Evolutionary conservation across 2,888 invertebrate genomes (phyloP).

Genomic region (Caenorhabditis panamensis): DNA sequence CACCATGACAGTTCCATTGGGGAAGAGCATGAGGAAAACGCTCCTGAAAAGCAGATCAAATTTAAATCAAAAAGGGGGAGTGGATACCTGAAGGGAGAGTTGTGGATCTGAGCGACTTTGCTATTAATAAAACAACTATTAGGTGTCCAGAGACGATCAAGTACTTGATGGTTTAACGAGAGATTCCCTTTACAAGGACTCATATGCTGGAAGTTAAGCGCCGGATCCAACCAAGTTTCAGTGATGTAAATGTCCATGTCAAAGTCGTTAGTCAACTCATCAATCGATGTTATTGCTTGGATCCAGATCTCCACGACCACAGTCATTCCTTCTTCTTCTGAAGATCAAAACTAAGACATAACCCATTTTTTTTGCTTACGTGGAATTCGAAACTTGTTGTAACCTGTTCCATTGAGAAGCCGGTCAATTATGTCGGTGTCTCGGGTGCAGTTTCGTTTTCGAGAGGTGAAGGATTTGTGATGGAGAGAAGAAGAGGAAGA

Average conservation of each 20-base stretch:
- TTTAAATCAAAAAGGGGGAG: too few relatives aligned
- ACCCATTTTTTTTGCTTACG: slow-evolving; percentile 63
- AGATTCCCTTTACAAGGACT: slow-evolving; percentile 81
- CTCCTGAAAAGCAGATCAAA: slow-evolving; percentile 40
- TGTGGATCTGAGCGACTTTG: slow-evolving; percentile 80
- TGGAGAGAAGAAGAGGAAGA: slow-evolving; percentile 18
- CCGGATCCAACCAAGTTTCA: slow-evolving; percentile 80
- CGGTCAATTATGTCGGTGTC: slow-evolving; percentile 80
- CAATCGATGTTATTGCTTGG: slow-evolving; percentile 81
- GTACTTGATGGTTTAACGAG: slow-evolving; percentile 79
- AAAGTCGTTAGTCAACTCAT: slow-evolving; percentile 81
- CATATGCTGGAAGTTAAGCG: slow-evolving; percentile 78
- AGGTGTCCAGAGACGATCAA: slow-evolving; percentile 76
- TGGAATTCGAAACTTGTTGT: slow-evolving; percentile 81
- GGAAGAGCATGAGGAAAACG: slow-evolving; percentile 79
- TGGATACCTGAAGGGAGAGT: slow-evolving; percentile 78
- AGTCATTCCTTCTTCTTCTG: slow-evolving; percentile 77
- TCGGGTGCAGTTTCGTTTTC: slow-evolving; percentile 72
- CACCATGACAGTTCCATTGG: slow-evolving; percentile 80
- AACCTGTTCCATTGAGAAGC: slow-evolving; percentile 80
- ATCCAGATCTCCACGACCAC: slow-evolving; percentile 81
- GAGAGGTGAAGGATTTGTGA: slow-evolving; percentile 32
- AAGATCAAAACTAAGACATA: slow-evolving; percentile 12
- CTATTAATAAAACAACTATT: slow-evolving; percentile 79
- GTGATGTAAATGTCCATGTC: slow-evolving; percentile 82